A percentile compares a stretch with the other conserved stretches of the same genome.
Evolutionary conservation across 2,113 vertebrate species (phyloP).

Genomic region (Centropus unirufus): DNA sequence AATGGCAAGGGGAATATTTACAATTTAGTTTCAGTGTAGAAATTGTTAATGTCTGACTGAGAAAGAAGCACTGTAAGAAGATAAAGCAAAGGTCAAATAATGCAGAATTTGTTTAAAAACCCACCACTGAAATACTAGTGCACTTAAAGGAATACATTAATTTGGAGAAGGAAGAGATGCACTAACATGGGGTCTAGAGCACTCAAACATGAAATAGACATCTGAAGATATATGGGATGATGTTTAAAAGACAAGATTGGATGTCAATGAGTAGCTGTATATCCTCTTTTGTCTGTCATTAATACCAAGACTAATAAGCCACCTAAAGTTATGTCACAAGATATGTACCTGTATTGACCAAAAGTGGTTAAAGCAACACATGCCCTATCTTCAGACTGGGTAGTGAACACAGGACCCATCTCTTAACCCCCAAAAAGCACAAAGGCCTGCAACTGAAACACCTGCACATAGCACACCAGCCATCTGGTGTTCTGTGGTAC

Average conservation of each 20-base stretch:
- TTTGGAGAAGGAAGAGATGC: conserved; percentile 19
- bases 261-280: conserved; percentile 77
- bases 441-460: not conserved
- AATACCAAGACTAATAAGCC: conserved; percentile 80
- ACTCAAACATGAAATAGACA: conserved; percentile 75
- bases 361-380: not conserved
- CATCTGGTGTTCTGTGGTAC: not conserved
- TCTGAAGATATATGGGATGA: conserved; percentile 56
- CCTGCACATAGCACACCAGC: accelerated
- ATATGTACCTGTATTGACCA: not conserved
- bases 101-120: not conserved
- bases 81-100: not conserved
- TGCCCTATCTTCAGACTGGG: not conserved
- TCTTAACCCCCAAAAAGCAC: not conserved
- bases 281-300: conserved; percentile 79
- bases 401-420: not conserved
- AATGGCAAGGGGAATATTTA: conserved; percentile 51
- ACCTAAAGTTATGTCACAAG: conserved; percentile 76
- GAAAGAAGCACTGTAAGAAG: not conserved
- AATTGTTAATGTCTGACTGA: not conserved
- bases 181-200: conserved; percentile 51
- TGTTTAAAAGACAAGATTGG: conserved; percentile 80
- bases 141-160: not conserved
- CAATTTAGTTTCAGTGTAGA: conserved; percentile 39
- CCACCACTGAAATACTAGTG: not conserved